These are phyloP conservation scores for Trachelus iudaicus DNA, from an alignment of 2,888 invertebrate genomes.

Conservation along the genomic window DNA sequence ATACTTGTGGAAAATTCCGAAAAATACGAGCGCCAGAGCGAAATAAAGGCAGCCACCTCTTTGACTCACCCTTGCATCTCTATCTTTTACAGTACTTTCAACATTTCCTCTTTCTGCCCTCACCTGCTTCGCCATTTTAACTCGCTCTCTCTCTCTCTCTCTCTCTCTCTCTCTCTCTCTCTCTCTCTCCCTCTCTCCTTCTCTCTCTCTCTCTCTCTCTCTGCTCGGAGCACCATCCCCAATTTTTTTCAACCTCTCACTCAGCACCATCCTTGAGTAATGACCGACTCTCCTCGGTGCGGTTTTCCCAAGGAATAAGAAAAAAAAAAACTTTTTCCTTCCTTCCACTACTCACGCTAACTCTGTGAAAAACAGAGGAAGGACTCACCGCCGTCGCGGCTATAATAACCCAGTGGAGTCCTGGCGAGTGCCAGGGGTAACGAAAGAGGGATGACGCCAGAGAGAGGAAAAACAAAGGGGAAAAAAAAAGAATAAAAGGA, in stretches of 20 bases:
- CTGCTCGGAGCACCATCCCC: constrained; percentile 5
- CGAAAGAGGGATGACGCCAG: too few species aligned
- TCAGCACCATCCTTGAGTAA: constrained; percentile 32
- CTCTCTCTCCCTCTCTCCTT: not conserved
- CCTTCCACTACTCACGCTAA: constrained; percentile 8
- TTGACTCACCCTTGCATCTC: not conserved
- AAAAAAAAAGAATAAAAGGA: constrained; percentile 19
- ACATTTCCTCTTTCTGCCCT: too few species aligned
- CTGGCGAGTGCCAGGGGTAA: constrained; percentile 1
- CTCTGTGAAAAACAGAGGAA: constrained; percentile 19
- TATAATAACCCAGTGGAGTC: constrained; percentile 11
- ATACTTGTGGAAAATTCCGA: constrained; percentile 6
- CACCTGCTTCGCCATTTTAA: constrained; percentile 9
- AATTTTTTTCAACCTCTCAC: constrained; percentile 4
- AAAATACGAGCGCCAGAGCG: constrained; percentile 11
- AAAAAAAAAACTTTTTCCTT: constrained; percentile 17
- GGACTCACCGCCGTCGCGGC: constrained; percentile 9
- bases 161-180: constrained; percentile 10
- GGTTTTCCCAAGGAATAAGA: constrained; percentile 20
- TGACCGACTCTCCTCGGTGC: constrained; percentile 31
- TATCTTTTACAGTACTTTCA: too few species aligned
- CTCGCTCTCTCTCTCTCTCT: not conserved
- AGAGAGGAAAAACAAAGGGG: constrained; percentile 21
- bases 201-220: not conserved
- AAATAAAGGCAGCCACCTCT: not conserved